These are phyloP conservation scores for Portevinia maculata DNA, from an alignment of 2,888 invertebrate species.

Conservation along the genomic window DNA sequence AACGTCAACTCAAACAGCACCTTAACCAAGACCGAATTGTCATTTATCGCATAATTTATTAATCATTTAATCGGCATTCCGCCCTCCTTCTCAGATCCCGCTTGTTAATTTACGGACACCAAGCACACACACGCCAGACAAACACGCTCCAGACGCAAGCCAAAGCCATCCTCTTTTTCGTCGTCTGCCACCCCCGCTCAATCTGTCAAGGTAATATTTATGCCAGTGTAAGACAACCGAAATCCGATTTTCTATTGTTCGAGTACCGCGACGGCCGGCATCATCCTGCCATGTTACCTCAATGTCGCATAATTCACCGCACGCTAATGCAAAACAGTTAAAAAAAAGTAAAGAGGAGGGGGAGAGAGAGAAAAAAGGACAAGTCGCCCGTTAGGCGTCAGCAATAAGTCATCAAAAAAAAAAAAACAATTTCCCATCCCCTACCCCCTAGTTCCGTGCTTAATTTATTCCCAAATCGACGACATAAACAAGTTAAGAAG, in stretches of 20 bases:
- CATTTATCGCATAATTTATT: slow-evolving; percentile 73
- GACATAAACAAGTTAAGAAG: slow-evolving; percentile 34
- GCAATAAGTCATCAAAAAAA: slow-evolving; percentile 39
- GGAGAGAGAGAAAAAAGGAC: no score
- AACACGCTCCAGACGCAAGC: slow-evolving; percentile 64
- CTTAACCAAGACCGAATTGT: slow-evolving; percentile 63
- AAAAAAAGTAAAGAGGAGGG: not conserved
- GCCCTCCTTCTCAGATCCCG: slow-evolving; percentile 67
- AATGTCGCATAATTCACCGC: slow-evolving; percentile 51
- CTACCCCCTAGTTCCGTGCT: slow-evolving; percentile 8
- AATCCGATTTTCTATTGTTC: slow-evolving; percentile 70
- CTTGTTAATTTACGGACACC: slow-evolving; percentile 67
- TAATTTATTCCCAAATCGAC: slow-evolving; percentile 51
- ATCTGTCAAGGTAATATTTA: slow-evolving; percentile 49
- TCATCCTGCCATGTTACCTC: slow-evolving; percentile 48
- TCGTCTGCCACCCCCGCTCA: slow-evolving; percentile 14
- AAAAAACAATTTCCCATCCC: not conserved
- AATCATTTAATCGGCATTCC: slow-evolving; percentile 70
- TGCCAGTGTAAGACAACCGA: slow-evolving; percentile 50
- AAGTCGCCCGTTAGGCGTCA: slow-evolving; percentile 31
- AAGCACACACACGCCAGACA: slow-evolving; percentile 48
- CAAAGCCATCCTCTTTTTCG: slow-evolving; percentile 27
- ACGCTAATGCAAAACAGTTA: slow-evolving; percentile 36
- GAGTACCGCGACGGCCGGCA: slow-evolving; percentile 57
- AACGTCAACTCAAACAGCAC: slow-evolving; percentile 61